These are phyloP conservation scores for Dicranocentrus wangi DNA, from an alignment of 2,888 invertebrate species.

Conservation along the genomic window DNA sequence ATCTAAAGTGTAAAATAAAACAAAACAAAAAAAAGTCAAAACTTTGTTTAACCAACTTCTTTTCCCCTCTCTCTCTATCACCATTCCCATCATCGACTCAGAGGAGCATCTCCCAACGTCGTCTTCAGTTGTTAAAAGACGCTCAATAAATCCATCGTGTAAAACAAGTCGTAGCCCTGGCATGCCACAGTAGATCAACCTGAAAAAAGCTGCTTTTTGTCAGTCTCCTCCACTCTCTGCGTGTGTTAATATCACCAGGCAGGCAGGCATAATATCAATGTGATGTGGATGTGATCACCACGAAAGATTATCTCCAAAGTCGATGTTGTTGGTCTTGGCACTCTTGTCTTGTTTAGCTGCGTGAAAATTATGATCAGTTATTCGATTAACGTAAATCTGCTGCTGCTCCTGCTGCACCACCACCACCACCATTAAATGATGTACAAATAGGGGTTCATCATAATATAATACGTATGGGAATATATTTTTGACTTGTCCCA, in stretches of 20 bases:
- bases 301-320: not conserved
- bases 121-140: slow-evolving; percentile 5
- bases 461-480: no score
- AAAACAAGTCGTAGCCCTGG: slow-evolving; percentile 41
- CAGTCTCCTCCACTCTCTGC: slow-evolving; percentile 25
- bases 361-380: slow-evolving; percentile 39
- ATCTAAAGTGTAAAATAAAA: no score
- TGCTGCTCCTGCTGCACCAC: no score
- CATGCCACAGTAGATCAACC: not conserved
- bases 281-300: no score
- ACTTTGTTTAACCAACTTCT: no score
- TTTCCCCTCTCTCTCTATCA: no score
- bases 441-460: no score
- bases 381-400: slow-evolving; percentile 37
- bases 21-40: no score
- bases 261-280: no score
- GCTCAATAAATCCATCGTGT: slow-evolving; percentile 25
- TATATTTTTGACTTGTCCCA: no score
- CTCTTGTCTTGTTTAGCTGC: not conserved
- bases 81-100: not conserved
- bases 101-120: not conserved
- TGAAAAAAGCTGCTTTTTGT: slow-evolving; percentile 15
- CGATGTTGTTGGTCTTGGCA: slow-evolving; percentile 9
- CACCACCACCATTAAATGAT: no score
- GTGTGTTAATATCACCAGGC: not conserved